Conservation (phyloP, 2,888 invertebrate species). For the Camptogramma bilineatum region DNA sequence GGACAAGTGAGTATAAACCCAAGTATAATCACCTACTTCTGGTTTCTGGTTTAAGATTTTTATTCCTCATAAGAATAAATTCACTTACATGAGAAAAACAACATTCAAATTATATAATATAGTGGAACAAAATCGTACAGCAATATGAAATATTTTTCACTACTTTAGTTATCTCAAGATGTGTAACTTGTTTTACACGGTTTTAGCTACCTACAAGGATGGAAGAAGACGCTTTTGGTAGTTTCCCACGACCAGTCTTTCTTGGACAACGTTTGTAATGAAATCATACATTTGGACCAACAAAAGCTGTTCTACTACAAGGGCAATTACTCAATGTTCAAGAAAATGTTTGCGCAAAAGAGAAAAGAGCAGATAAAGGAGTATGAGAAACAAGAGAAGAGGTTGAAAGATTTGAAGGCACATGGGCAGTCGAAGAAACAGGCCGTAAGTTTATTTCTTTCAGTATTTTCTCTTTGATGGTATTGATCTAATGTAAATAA, state of each 20-base stretch:
- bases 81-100: too few relatives aligned
- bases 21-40: too few relatives aligned
- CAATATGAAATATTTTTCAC: too few relatives aligned
- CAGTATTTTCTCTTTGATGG: background rate
- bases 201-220: conserved; percentile 95
- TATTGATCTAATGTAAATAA: too few relatives aligned
- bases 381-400: conserved; percentile 99
- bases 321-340: conserved; percentile 99
- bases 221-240: conserved; percentile 99
- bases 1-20: conserved; percentile 96
- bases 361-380: conserved; percentile 97
- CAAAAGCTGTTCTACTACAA: conserved; percentile 98
- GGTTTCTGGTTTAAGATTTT: too few relatives aligned
- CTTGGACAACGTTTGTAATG: conserved; percentile 99
- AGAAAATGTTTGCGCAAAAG: conserved; percentile 99
- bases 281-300: conserved; percentile 98
- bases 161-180: too few relatives aligned
- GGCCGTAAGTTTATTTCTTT: conserved; percentile 82
- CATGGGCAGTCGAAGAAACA: conserved; percentile 98
- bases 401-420: conserved; percentile 96
- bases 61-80: too few relatives aligned
- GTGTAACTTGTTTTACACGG: conserved; percentile 9
- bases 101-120: too few relatives aligned
- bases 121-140: too few relatives aligned
- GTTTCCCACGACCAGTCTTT: conserved; percentile 99